These are phyloP conservation scores for Arbacia lixula DNA, from an alignment of 53 echinoderm and acorn worm genomes.

Conservation along the genomic window DNA sequence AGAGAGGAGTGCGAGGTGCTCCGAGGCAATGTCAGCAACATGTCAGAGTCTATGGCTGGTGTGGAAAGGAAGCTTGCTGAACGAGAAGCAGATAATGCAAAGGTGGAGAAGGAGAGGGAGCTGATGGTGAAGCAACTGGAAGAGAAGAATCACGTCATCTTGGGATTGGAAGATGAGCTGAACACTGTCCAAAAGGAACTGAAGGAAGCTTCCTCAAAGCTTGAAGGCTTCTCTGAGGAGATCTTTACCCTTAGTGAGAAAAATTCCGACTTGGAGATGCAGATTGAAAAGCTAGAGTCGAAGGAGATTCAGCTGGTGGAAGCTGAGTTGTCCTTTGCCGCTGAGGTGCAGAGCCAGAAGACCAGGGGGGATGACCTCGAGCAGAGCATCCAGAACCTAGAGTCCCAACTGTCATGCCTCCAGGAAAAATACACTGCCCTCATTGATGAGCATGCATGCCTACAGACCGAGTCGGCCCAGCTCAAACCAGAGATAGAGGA, in stretches of 20 bases:
- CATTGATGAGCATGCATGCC: slow-evolving; percentile 7
- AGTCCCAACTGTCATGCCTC: neutral
- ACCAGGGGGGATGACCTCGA: slow-evolving; percentile 37
- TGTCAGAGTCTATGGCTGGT: slow-evolving; percentile 1
- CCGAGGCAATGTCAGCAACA: slow-evolving; percentile 37
- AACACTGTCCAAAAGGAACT: slow-evolving; percentile 3
- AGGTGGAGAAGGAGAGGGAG: slow-evolving; percentile 24
- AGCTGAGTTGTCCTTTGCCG: slow-evolving; percentile 21
- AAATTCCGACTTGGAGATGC: slow-evolving; percentile 20
- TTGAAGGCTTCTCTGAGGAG: slow-evolving; percentile 44
- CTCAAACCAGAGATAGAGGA: slow-evolving; percentile 53
- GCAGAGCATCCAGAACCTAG: slow-evolving; percentile 47
- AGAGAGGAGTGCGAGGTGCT: slow-evolving; percentile 54
- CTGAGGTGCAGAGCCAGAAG: slow-evolving; percentile 37
- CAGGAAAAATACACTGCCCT: slow-evolving; percentile 20
- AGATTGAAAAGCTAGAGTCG: slow-evolving; percentile 35
- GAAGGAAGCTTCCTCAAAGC: neutral
- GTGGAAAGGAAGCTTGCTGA: slow-evolving; percentile 24
- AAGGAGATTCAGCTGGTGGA: slow-evolving; percentile 53
- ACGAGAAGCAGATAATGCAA: slow-evolving; percentile 14
- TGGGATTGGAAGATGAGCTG: slow-evolving; percentile 22
- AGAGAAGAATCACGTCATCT: slow-evolving; percentile 3
- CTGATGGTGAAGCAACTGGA: slow-evolving; percentile 3
- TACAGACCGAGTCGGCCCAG: slow-evolving; percentile 19
- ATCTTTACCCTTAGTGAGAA: slow-evolving; percentile 10